Conservation (phyloP, 2,113 vertebrate genomes). For the Etheostoma cragini region DNA sequence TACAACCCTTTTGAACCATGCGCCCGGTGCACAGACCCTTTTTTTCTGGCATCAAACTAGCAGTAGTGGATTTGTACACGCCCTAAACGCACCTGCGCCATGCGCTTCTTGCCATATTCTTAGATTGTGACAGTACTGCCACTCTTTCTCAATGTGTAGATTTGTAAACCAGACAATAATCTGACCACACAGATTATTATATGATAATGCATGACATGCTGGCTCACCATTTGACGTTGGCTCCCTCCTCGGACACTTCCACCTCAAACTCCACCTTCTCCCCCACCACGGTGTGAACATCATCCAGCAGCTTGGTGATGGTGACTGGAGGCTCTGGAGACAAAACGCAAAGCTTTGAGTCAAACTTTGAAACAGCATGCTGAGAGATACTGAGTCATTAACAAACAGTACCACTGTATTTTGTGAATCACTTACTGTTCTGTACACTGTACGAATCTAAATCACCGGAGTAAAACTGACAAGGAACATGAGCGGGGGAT, state of each 20-base stretch:
- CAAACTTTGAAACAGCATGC: neutral
- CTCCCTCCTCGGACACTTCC: constrained; percentile 93
- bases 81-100: no score
- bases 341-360: constrained; percentile 1
- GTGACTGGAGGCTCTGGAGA: constrained; percentile 87
- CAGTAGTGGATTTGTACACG: no score
- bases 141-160: no score
- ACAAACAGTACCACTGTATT: neutral
- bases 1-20: no score
- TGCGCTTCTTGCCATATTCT: no score
- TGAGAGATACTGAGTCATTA: constrained; percentile 4
- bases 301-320: constrained; percentile 89
- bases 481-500: neutral
- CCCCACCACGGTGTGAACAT: constrained; percentile 89
- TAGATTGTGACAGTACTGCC: no score
- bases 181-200: neutral
- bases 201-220: neutral
- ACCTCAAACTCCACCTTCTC: constrained; percentile 91
- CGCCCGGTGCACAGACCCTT: no score
- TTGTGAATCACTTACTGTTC: neutral
- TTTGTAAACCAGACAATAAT: neutral
- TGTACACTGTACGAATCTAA: neutral
- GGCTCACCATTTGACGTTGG: constrained; percentile 88
- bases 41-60: no score
- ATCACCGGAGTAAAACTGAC: constrained; percentile 8